phyloP scores from a whole-genome alignment of 2,888 invertebrate species.

The Anticlea derivata region DNA sequence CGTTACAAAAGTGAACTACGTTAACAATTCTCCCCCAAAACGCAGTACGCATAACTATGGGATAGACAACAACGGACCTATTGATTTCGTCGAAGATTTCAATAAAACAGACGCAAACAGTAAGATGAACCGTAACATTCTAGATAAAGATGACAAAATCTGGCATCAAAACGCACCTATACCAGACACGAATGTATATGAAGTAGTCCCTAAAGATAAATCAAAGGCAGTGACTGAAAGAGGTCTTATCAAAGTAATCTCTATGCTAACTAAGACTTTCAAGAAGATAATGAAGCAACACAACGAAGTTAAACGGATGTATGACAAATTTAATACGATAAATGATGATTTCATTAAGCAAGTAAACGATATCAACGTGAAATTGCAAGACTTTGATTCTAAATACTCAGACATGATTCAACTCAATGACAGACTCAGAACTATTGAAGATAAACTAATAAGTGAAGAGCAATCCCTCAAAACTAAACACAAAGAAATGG shows the following conservation, averaged over 20 bases:
- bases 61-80: constrained; percentile 43
- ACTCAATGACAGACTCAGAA: constrained; percentile 54
- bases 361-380: constrained; percentile 44
- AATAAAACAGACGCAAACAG: constrained; percentile 41
- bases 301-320: constrained; percentile 62
- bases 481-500: constrained; percentile 56
- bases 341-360: constrained; percentile 59
- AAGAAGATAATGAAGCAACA: constrained; percentile 74
- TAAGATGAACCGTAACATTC: constrained; percentile 49
- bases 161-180: constrained; percentile 57
- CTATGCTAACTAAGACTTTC: constrained; percentile 71
- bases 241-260: constrained; percentile 66
- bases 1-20: constrained; percentile 19
- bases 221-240: constrained; percentile 59
- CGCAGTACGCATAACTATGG: constrained; percentile 55
- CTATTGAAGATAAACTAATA: constrained; percentile 49
- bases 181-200: constrained; percentile 49
- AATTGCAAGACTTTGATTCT: constrained; percentile 61
- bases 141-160: constrained; percentile 51
- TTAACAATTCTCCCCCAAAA: constrained; percentile 41
- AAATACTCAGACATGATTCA: constrained; percentile 60
- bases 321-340: constrained; percentile 46
- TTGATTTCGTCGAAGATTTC: constrained; percentile 46
- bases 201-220: constrained; percentile 53
- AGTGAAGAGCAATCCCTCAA: constrained; percentile 53